Base-by-base conservation (phyloP, 2,888 invertebrate genomes). In the Pomacea canaliculata region DNA sequence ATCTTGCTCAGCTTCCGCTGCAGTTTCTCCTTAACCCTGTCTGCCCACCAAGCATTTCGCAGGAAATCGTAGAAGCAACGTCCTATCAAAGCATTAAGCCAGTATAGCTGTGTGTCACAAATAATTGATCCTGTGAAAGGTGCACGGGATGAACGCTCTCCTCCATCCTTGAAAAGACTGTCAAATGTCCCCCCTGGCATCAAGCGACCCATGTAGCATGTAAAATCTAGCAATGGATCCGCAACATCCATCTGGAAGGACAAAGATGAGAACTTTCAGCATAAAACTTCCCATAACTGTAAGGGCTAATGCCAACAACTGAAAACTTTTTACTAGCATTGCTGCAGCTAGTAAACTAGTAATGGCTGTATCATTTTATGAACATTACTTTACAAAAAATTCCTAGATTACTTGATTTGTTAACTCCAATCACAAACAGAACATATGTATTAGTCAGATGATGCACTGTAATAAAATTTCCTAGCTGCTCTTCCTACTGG, bases 1-100 rank as follows among this genome's bases (percentile, higher is more conserved):
- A 97, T 95, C 78, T 95, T 95, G 78, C 94, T 93, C 4, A 97
- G 92, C 92, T 97, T 97, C 87, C 94, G 93, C 91, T 97, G 96
- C 88, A 97, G 94, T 88, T 94, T 94, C 73, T 94, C 94, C 89
- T 94, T 94, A 62, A 97, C 93, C 79, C 94, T 92, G 76, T 92
- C 92, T 62, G 94, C 93, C 92, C 95, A 95, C 78, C 92, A 91
- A 2, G 93, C 93, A 89, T 96, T 94, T 59, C 94, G 93, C 89
- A 96, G 93, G 89, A 96, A 93, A 91, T 97, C 97, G 91, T 94
- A 97, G 84, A 96, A 92, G 66, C 96, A 91, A 73, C 97, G 92
- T 59, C 95, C 95, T 48, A 96, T 84, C 78, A 96, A 87, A 23
- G 95, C 94, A 92, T 97, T 97, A 82, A 96, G 70, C 87, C 89